phyloP scores from a whole-genome alignment of 1,140 invertebrate genomes.

The Phymastichus coffea region DNA sequence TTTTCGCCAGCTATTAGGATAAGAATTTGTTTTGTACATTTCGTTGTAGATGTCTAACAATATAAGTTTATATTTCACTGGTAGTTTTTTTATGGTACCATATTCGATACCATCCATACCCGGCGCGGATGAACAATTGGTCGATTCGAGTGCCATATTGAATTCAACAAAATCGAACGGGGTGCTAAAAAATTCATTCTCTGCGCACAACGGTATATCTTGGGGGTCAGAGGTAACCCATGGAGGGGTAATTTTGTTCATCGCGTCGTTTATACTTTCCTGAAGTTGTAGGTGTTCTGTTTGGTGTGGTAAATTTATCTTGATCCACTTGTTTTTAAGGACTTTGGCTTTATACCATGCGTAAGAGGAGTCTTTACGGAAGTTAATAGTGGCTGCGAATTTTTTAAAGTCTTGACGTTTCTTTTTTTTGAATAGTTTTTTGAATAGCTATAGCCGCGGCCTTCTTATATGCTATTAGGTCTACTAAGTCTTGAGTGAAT shows the following conservation, averaged over 20 bases:
- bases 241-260: neutral
- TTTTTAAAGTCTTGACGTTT: neutral
- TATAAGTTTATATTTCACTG: too few relatives aligned
- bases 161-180: too few relatives aligned
- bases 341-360: neutral
- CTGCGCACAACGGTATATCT: neutral
- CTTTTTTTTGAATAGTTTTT: conserved; percentile 26
- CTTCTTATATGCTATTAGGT: neutral
- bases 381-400: conserved; percentile 3
- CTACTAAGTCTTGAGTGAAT: neutral
- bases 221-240: neutral
- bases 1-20: conserved; percentile 16
- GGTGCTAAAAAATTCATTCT: neutral
- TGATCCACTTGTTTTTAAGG: neutral
- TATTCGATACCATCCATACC: too few relatives aligned
- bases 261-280: neutral
- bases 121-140: too few relatives aligned
- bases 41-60: too few relatives aligned
- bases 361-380: neutral
- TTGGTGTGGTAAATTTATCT: neutral
- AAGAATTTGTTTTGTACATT: neutral
- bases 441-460: neutral
- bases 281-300: neutral
- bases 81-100: too few relatives aligned
- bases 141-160: too few relatives aligned